Percentiles rank a stretch among this genome's conserved stretches.
Conservation (phyloP, 1,140 invertebrate species). For the Nomia melanderi region DNA sequence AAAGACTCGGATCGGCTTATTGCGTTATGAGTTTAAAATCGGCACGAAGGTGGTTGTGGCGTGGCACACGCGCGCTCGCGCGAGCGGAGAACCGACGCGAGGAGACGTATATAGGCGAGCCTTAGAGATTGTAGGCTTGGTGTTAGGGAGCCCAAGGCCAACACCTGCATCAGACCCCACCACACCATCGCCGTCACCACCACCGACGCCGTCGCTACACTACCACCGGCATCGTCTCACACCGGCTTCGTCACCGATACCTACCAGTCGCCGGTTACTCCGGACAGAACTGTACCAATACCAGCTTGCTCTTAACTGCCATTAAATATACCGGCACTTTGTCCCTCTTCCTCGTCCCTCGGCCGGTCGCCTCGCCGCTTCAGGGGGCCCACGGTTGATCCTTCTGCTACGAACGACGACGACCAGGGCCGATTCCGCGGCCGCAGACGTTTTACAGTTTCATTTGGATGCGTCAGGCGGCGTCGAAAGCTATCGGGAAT, state of each 20-base stretch:
- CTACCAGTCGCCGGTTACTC: constrained; percentile 28
- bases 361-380: neutral
- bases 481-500: constrained; percentile 41
- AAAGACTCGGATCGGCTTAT: constrained; percentile 67
- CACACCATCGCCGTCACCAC: constrained; percentile 49
- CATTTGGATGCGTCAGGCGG: constrained; percentile 35
- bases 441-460: constrained; percentile 49
- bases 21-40: constrained; percentile 62
- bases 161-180: constrained; percentile 75
- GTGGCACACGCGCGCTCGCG: constrained; percentile 23
- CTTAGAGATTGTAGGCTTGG: constrained; percentile 74
- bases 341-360: constrained; percentile 53
- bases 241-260: constrained; percentile 43
- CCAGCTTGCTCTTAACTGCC: constrained; percentile 60
- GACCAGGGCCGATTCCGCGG: constrained; percentile 3
- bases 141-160: constrained; percentile 77
- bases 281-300: constrained; percentile 69
- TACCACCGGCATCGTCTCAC: constrained; percentile 11
- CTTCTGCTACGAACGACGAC: neutral
- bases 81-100: constrained; percentile 40
- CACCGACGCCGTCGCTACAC: constrained; percentile 15
- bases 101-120: constrained; percentile 63
- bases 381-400: constrained; percentile 9
- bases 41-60: constrained; percentile 35
- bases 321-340: constrained; percentile 66